phyloP scores from a whole-genome alignment of 1,140 invertebrate genomes.

The Pogonus chalceus region DNA sequence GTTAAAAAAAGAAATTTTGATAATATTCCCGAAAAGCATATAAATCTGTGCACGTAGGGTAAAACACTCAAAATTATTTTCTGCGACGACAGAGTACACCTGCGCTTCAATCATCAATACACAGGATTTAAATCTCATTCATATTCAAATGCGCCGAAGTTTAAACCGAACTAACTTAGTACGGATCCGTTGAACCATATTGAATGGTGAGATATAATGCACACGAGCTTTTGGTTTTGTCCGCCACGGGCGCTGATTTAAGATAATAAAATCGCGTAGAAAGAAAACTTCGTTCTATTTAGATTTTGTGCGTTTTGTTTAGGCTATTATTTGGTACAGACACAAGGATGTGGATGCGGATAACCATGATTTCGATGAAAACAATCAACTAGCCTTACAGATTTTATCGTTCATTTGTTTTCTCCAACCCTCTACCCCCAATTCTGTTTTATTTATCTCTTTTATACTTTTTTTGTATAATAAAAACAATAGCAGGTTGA shows the following conservation, averaged over 20 bases:
- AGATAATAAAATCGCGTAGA: neutral
- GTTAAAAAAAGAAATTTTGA: too few relatives aligned
- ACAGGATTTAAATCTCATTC: neutral
- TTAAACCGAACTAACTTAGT: neutral
- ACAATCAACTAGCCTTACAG: too few relatives aligned
- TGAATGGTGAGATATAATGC: neutral
- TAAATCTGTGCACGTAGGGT: too few relatives aligned
- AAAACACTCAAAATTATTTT: neutral
- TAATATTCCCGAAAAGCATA: too few relatives aligned
- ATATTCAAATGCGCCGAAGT: neutral
- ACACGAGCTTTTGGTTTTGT: neutral
- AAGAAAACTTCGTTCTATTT: neutral
- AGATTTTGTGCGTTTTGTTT: neutral
- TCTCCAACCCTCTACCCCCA: too few relatives aligned
- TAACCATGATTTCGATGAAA: too few relatives aligned
- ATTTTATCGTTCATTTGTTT: too few relatives aligned
- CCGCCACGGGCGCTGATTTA: neutral
- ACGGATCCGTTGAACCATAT: neutral
- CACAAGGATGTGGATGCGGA: too few relatives aligned
- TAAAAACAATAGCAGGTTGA: too few relatives aligned
- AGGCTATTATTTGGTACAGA: neutral
- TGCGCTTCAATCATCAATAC: neutral
- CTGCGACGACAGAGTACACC: neutral
- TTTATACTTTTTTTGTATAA: too few relatives aligned
- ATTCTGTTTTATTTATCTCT: too few relatives aligned